A percentile compares a stretch with the other conserved stretches of the same genome.
phyloP scores from a whole-genome alignment of 2,888 invertebrate species.

The Catotricha subobsoleta region DNA sequence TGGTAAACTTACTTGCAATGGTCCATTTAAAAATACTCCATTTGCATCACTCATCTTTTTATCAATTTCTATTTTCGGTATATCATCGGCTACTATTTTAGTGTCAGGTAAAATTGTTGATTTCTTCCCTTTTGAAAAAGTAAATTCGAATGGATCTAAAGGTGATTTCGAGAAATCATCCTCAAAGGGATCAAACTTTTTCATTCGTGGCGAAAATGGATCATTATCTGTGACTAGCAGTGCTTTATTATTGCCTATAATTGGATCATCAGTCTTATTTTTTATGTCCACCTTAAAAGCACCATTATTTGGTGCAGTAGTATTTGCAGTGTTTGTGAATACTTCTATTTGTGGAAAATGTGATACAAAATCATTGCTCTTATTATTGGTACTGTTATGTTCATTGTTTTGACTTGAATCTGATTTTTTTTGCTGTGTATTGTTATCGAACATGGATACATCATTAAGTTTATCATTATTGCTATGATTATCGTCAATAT shows the following conservation, averaged over 20 bases:
- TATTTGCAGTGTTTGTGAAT: too few species aligned
- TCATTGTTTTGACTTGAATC: background rate
- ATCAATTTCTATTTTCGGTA: conserved; percentile 17
- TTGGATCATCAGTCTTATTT: conserved; percentile 6
- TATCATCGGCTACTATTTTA: conserved; percentile 15
- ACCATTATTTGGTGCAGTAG: conserved; percentile 2
- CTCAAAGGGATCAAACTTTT: conserved; percentile 49
- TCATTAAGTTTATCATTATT: background rate
- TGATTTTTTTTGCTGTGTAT: background rate
- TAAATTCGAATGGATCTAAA: conserved; percentile 28
- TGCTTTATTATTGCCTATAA: conserved; percentile 6
- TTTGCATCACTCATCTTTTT: conserved; percentile 18
- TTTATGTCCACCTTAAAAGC: too few species aligned
- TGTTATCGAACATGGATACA: background rate
- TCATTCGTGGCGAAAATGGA: conserved; percentile 29
- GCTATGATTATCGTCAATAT: background rate
- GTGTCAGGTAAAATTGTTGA: conserved; percentile 16
- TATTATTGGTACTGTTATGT: too few species aligned
- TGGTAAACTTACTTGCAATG: conserved; percentile 48
- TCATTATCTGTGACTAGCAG: conserved; percentile 20
- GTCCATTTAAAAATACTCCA: conserved; percentile 38
- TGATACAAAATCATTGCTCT: background rate
- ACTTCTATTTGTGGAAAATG: conserved; percentile 2
- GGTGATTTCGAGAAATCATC: conserved; percentile 25
- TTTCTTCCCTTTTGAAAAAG: conserved; percentile 15